Evolutionary conservation across 2,797 vertebrate genomes (phyloP), one percentile per base, ranked within the genome.

Genomic region (Luscinia megarhynchos): DNA sequence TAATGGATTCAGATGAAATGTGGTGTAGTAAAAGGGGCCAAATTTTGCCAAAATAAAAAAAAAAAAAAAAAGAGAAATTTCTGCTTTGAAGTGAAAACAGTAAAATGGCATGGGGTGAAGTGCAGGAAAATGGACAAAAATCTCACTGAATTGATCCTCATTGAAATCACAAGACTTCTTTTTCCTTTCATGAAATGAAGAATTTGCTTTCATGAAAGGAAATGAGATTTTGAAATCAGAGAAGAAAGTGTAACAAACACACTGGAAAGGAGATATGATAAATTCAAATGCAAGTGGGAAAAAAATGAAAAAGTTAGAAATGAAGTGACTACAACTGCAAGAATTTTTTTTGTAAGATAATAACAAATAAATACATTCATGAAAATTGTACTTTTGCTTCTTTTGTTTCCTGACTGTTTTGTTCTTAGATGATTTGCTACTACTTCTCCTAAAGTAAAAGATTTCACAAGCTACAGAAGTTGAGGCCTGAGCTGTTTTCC

Each of bases 81-180:
- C 36, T 70, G 5, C 38, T 70, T 41, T 4, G 2, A 55, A 32
- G 16, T 38, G 27, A 38, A 57, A 66, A 32, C 7, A 46, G 26
- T 32, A 27, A 67, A 57, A 57, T n/a, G 7, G 7, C 29, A 48
- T 48, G 15, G 7, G 7, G n/a, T n/a, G 29, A 40, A 57, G 23
- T 11, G 11, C 18, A 15, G 14, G 6, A 20, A 67, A 48, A n/a
- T 22, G 15, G 34, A 27, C 14, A 12, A 43, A 55, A 57, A 17
- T 2, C 11, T 48, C 5, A 5, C 18, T 0, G 0, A n/a, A n/a
- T 0, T 48, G 23, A 48, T 50, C 29, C 15, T 23, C 23, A 23
- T 2, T 40, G 36, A 80, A 67, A 40, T 40, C 0, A 0, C 7
- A 67, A 40, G 41, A 27, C 18, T 78, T 32, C 4, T 9, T 55